Conservation (phyloP, 2,888 invertebrate species). For the Latheticus oryzae region DNA sequence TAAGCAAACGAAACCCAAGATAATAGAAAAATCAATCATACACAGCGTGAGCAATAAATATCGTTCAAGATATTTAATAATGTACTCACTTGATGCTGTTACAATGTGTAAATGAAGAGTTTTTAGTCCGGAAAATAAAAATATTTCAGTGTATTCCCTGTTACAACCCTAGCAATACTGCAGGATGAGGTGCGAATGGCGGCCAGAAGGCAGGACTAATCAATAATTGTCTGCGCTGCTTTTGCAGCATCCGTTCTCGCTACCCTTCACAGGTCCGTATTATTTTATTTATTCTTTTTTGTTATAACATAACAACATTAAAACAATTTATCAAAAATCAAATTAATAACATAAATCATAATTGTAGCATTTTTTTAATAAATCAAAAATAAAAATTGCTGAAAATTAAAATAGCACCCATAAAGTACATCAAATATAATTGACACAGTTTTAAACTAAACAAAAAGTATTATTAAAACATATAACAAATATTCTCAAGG, state of each 20-base stretch:
- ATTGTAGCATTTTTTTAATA: too few relatives aligned
- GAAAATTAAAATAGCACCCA: too few relatives aligned
- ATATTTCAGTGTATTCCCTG: slow-evolving; percentile 43
- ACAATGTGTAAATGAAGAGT: slow-evolving; percentile 17
- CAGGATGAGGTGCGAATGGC: slow-evolving; percentile 59
- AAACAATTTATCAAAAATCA: too few relatives aligned
- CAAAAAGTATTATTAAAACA: too few relatives aligned
- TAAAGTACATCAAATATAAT: too few relatives aligned
- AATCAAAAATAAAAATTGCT: too few relatives aligned
- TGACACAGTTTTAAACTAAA: too few relatives aligned
- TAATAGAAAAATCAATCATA: not conserved
- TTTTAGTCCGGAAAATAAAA: slow-evolving; percentile 34
- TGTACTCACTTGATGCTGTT: slow-evolving; percentile 30
- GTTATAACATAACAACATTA: not conserved
- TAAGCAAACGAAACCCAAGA: not conserved
- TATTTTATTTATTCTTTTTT: slow-evolving; percentile 31
- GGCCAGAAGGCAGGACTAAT: slow-evolving; percentile 55
- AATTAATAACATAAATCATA: too few relatives aligned
- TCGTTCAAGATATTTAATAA: slow-evolving; percentile 29
- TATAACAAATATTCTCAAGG: too few relatives aligned
- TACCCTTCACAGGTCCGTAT: slow-evolving; percentile 42
- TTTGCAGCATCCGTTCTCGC: slow-evolving; percentile 51
- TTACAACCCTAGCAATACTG: slow-evolving; percentile 51
- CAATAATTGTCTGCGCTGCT: slow-evolving; percentile 60
- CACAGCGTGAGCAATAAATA: slow-evolving; percentile 29